Evolutionary conservation across 2,797 vertebrate genomes (phyloP), one percentile per base, ranked within the genome.

Genomic region (Echeneis naucrates): DNA sequence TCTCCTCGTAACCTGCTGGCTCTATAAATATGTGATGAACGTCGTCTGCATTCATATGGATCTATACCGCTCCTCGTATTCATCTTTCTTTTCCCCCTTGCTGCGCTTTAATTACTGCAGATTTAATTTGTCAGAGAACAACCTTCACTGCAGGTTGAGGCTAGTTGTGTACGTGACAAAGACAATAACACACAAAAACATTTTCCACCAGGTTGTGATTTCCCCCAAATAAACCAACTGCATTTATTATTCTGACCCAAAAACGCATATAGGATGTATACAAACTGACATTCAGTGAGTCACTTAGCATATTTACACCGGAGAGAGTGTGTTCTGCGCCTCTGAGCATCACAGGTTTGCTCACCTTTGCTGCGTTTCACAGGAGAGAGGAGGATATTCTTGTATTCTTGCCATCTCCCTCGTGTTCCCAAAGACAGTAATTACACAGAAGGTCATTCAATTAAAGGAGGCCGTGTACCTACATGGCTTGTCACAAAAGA

Each of bases 371-470:
- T 8, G 26, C 57, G 16, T 55, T 68, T 38, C 44, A 33, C 17
- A 38, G 55, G 48, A 26, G 71, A 61, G 32, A 24, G 40, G 47
- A 45, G 30, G n/a, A 38, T 53, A 68, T 79, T 57, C 70, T 69
- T 56, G 54, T 53, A 68, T 79, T 57, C 68, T 69, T 59, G 54
- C 51, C 53, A 47, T 78, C 75, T 81, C 68, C 73, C 72, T 65
- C 24, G 66, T 0, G 66, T 61, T 79, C 77, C 89, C 78, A 85
- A 86, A 90, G 83, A 84, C 83, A 87, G 80, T 91, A 92, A 93
- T 93, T 91, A 93, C 78, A 56, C 79, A 73, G 87, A 88, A 87
- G 87, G 87, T 75, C 87, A 81, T 88, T 92, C 85, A 90, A 89
- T 89, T 92, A 91, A 85, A 86, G 56, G 71, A 86, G 81, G 87